A percentile compares a stretch with the other conserved stretches of the same genome.
phyloP scores from a whole-genome alignment of 2,888 invertebrate genomes.

The Chrysolina haemoptera region DNA sequence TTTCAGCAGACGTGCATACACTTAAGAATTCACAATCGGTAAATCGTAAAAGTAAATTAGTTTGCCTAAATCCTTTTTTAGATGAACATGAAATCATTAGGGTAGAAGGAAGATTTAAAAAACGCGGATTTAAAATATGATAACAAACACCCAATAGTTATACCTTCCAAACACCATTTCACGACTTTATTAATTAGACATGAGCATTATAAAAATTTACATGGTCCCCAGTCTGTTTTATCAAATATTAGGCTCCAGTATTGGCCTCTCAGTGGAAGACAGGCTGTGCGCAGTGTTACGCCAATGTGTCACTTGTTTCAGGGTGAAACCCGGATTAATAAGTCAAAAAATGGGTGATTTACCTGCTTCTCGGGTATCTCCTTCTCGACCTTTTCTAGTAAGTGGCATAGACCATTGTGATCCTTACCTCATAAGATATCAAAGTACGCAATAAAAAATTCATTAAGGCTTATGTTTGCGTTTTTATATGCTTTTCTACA shows the following conservation, averaged over 20 bases:
- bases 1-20: slow-evolving; percentile 32
- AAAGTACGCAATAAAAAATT: no score
- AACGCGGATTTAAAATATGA: background rate
- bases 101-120: slow-evolving; percentile 20
- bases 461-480: no score
- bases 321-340: background rate
- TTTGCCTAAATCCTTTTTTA: slow-evolving; percentile 15
- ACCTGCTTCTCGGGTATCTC: slow-evolving; percentile 3
- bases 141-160: slow-evolving; percentile 13
- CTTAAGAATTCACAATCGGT: background rate
- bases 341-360: slow-evolving; percentile 4
- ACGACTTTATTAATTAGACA: background rate
- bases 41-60: slow-evolving; percentile 14
- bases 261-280: slow-evolving; percentile 15
- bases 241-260: slow-evolving; percentile 7
- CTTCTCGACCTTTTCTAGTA: no score
- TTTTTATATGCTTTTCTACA: no score
- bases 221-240: slow-evolving; percentile 13
- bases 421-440: no score
- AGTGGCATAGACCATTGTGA: no score
- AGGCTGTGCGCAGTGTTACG: background rate
- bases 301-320: slow-evolving; percentile 12
- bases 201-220: slow-evolving; percentile 18
- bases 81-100: slow-evolving; percentile 16
- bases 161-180: slow-evolving; percentile 9